These are phyloP conservation scores for Caenorhabditis sinica DNA, from an alignment of 2,888 invertebrate genomes.

Conservation along the genomic window DNA sequence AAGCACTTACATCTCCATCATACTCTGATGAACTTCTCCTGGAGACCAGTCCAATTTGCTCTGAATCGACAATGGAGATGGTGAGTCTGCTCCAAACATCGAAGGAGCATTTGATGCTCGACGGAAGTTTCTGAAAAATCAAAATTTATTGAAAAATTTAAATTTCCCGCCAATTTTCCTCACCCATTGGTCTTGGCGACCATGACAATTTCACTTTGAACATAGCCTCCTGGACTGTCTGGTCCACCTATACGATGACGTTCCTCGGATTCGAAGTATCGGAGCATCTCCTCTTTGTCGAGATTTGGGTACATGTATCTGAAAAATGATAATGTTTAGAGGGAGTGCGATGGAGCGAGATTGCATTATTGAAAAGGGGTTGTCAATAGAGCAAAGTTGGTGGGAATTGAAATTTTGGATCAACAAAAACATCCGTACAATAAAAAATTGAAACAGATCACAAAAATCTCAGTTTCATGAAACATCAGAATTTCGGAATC, in stretches of 20 bases:
- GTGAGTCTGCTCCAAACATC: slow-evolving; percentile 81
- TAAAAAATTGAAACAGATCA: no score
- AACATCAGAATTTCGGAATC: no score
- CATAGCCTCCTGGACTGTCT: slow-evolving; percentile 82
- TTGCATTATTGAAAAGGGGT: no score
- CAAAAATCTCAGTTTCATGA: no score
- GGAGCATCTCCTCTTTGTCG: slow-evolving; percentile 83
- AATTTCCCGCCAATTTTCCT: slow-evolving; percentile 10
- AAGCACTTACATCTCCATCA: slow-evolving; percentile 79
- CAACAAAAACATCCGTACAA: no score
- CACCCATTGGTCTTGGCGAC: slow-evolving; percentile 82
- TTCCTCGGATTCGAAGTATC: slow-evolving; percentile 82
- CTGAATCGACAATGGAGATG: slow-evolving; percentile 81
- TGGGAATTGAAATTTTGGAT: no score
- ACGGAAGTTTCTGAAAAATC: slow-evolving; percentile 64
- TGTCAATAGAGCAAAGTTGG: no score
- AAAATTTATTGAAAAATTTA: background rate
- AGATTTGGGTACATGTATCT: slow-evolving; percentile 82
- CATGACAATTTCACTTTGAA: slow-evolving; percentile 83
- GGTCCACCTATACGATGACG: slow-evolving; percentile 68
- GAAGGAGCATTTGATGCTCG: slow-evolving; percentile 74
- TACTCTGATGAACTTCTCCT: slow-evolving; percentile 75
- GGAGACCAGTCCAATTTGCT: slow-evolving; percentile 82
- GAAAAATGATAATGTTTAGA: no score
- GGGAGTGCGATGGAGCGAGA: background rate